phyloP scores from a whole-genome alignment of 2,797 vertebrate genomes.

The Pangasius djambal region DNA sequence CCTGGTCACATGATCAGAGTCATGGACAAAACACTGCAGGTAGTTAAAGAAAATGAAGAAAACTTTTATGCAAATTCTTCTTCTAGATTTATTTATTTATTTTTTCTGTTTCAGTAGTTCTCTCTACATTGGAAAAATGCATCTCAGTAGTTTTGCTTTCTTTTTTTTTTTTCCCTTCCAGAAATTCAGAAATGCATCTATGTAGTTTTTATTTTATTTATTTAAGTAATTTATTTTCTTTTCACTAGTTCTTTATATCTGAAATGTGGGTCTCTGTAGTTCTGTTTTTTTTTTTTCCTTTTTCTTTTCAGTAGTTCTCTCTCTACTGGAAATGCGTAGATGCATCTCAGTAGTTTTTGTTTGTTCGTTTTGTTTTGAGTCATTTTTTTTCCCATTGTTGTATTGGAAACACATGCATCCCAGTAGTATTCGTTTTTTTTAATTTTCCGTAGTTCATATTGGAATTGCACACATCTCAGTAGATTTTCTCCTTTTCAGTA shows the following conservation, averaged over 20 bases:
- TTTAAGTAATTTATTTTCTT: background rate
- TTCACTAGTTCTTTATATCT: too few relatives aligned
- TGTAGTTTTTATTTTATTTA: background rate
- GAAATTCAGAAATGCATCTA: background rate
- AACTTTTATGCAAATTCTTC: background rate
- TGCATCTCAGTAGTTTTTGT: background rate
- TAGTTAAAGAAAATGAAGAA: conserved; percentile 1
- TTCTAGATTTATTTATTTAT: background rate
- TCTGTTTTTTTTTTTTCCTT: rapidly evolving
- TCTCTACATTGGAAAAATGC: background rate
- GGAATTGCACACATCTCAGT: background rate
- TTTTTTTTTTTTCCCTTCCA: background rate
- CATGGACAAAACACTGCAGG: conserved; percentile 15
- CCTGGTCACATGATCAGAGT: background rate
- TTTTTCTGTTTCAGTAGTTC: too few relatives aligned
- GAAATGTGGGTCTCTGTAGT: background rate
- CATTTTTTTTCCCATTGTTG: too few relatives aligned
- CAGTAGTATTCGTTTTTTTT: background rate
- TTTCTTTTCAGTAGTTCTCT: background rate
- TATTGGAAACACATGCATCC: too few relatives aligned
- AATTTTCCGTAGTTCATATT: too few relatives aligned
- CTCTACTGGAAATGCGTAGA: background rate
- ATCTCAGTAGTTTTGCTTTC: background rate
- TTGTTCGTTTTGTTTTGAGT: background rate
- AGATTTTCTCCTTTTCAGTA: background rate